Base-by-base conservation (phyloP, 1,140 invertebrate genomes). In the Propsilocerus akamusi region DNA sequence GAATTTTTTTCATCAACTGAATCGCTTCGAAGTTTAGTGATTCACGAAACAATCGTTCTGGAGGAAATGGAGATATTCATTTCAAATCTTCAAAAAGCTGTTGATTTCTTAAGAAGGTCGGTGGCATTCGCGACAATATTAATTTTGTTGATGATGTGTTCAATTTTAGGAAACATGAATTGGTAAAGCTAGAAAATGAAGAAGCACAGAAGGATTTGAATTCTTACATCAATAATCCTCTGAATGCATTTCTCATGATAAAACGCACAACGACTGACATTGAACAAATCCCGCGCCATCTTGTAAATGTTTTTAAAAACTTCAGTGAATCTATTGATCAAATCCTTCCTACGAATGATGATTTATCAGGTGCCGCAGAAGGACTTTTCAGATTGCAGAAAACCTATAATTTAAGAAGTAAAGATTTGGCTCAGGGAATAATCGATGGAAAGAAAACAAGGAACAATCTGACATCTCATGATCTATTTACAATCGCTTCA, bases 311-410 rank as follows among this genome's bases (percentile, higher is more conserved):
- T 7, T 41, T 41, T 17, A 20, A 17, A 20, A 14, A 20, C 2
- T 41, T 41, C 34, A 41, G 22, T 4, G 8, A 20, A 20, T 20
- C 17, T 17, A 20, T 41, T 17, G 14, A 14, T 7, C 5, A 20
- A 17, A 6, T 20, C 22, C 34, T 20, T 7, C 34, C 34, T 7
- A 47, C 56, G 10, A 48, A 50, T 8, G 5, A 37, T 8, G 62
- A 64, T 25, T 51, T 61, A 12, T 53, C 57, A 6, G 62, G 62
- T n/a, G 62, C 60, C 11, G 56, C 61, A 10, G 58, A 58, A 50
- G 62, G 62, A 2, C 11, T 64, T 5, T 54, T 64, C 26, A 55
- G 62, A 22, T 20, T 64, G 22, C 62, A 64, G 25, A 54, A 50
- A 23, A 53, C 59, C 23, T 64, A 64, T 34, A 53, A 62, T n/a